Evolutionary conservation across 2,113 vertebrate genomes (phyloP).

Genomic region (Lophotis ruficrista): DNA sequence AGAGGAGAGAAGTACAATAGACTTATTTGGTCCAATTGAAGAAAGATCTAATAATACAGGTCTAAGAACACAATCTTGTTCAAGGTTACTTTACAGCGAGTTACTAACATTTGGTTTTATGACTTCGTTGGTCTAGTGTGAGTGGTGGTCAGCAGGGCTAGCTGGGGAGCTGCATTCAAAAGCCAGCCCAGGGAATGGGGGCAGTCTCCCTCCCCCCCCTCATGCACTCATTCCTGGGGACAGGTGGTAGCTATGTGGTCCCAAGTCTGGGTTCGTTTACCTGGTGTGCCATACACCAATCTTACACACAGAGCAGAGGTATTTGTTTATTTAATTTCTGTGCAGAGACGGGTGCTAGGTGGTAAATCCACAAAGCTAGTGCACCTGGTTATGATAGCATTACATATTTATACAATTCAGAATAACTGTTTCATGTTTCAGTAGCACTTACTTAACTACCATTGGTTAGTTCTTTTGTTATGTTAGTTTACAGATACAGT

Average conservation of each 20-base stretch:
- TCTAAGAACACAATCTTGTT: background rate
- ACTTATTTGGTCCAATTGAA: background rate
- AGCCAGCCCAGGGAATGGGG: rapidly evolving
- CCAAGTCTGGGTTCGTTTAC: too few relatives aligned
- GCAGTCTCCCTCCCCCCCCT: background rate
- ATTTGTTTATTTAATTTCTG: too few relatives aligned
- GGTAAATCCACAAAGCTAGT: too few relatives aligned
- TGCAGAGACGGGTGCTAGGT: too few relatives aligned
- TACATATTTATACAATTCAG: too few relatives aligned
- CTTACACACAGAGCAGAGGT: too few relatives aligned
- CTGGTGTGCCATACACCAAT: too few relatives aligned
- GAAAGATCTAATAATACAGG: background rate
- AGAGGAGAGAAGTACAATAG: background rate
- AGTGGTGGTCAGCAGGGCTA: background rate
- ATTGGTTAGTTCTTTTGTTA: too few relatives aligned
- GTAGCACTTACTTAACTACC: too few relatives aligned
- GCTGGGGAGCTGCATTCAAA: background rate
- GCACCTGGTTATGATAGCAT: too few relatives aligned
- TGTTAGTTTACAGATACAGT: too few relatives aligned
- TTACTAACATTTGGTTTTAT: background rate
- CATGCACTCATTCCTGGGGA: background rate
- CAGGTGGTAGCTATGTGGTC: background rate
- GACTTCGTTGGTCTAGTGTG: background rate
- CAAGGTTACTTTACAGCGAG: background rate
- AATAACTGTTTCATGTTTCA: too few relatives aligned